A percentile compares a stretch with the other conserved stretches of the same genome.
These are phyloP conservation scores for Drosophila kanapiae DNA, from an alignment of 1,140 invertebrate species.

Conservation along the genomic window DNA sequence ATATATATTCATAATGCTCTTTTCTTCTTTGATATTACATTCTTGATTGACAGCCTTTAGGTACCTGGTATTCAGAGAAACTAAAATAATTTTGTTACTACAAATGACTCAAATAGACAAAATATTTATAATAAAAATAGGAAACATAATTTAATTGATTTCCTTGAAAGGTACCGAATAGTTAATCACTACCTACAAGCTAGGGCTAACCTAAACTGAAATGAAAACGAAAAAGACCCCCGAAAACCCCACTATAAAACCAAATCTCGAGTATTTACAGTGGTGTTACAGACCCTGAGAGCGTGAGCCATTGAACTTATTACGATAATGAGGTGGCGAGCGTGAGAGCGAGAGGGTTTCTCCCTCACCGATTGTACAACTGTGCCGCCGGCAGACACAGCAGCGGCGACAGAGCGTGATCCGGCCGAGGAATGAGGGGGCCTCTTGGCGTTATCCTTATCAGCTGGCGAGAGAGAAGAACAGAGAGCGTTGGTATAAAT, in stretches of 20 bases:
- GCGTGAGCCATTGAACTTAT: constrained; percentile 59
- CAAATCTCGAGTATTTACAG: constrained; percentile 12
- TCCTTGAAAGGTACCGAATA: too few species aligned
- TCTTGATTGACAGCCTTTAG: neutral
- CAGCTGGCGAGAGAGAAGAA: constrained; percentile 30
- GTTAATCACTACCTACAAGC: too few species aligned
- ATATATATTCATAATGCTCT: neutral
- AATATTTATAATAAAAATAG: neutral
- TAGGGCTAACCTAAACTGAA: neutral
- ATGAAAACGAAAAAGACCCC: neutral
- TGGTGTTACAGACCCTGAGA: constrained; percentile 43
- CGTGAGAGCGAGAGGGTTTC: constrained; percentile 11
- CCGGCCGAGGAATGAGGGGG: neutral
- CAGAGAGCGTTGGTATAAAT: constrained; percentile 61
- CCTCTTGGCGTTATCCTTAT: constrained; percentile 62
- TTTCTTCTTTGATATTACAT: neutral
- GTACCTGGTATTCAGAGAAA: neutral
- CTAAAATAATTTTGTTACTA: neutral
- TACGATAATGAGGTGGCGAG: constrained; percentile 34
- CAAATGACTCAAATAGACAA: neutral
- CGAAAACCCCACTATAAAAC: constrained; percentile 6
- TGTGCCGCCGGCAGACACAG: constrained; percentile 17
- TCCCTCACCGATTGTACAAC: constrained; percentile 37
- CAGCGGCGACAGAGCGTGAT: constrained; percentile 1
- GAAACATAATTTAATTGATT: neutral